Evolutionary conservation across 2,797 vertebrate genomes (phyloP), one percentile per base, ranked within the genome.

Genomic region (Pelodytes ibericus): DNA sequence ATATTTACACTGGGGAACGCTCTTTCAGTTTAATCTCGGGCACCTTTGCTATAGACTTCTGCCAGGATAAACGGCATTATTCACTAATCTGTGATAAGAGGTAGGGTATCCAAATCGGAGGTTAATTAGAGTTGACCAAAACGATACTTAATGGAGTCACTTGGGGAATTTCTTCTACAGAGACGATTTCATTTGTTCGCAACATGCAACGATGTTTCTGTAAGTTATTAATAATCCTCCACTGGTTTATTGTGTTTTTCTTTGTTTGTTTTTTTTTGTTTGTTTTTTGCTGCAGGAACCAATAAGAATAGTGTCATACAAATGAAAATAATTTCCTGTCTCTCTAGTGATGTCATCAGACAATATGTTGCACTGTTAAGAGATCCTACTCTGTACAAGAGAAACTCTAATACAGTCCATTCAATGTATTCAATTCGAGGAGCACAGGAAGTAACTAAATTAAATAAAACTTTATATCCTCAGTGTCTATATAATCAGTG

Each of bases 81-180:
- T 39, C 36, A 15, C n/a, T 66, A 59, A 67, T 66, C 58, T 25
- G 33, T 44, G 62, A 74, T 74, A 60, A 74, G 65, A 11, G 25
- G 33, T 9, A 16, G 15, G 8, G 47, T 47, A 59, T 56, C 29
- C 30, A 53, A 13, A 53, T 24, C 64, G 20, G 26, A 26, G 10
- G 26, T 44, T 67, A 67, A 74, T 66, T 74, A 26, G 2, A 24
- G 15, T 41, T 29, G 25, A 39, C 44, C 25, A 53, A 53, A 53
- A 57, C 22, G 26, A 58, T 33, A 24, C 15, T 49, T 56, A 29
- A 68, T 49, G 25, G 9, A 22, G 30, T 36, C 20, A 25, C 30
- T 15, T 15, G n/a, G 10, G 53, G 30, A 33, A 69, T 69, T 36
- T 56, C 9, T 26, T 53, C n/a, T 53, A 24, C 20, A 2, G 49